Base-by-base conservation (phyloP, 1,140 invertebrate genomes). In the Apis dorsata region DNA sequence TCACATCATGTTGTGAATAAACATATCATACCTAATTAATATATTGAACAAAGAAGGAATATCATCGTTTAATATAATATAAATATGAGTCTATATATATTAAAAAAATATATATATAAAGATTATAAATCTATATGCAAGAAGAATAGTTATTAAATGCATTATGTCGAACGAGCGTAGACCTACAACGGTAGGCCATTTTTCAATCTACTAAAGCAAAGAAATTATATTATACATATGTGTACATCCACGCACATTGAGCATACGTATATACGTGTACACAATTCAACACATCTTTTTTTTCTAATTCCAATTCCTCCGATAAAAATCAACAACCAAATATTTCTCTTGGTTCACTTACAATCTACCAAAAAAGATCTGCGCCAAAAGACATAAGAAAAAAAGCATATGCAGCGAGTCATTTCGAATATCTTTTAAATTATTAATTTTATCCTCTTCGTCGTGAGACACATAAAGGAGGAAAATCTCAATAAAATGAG, bases 1-100 rank as follows among this genome's bases (percentile, higher is more conserved):
- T 94, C 93, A 94, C 93, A 93, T 94, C 92, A 93, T 93, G 93
- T 94, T 93, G 93, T 94, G 93, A 94, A 94, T 93, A 93, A 93
- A 94, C 93, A 94, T 94, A 94, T 94, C 93, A 93, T 93, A 93
- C 87, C 82, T 89, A 92, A 91, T 89, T 92, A 92, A 93, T 93
- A 93, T 93, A 94, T 93, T 91, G 79, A 92, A 91, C 85, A 88
- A 91, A 92, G 88, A 89, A 88, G 85, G 90, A 84, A 92, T 93
- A 93, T 93, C 91, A 90, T 87, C 90, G 84, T 92, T 92, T 91
- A 93, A 92, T 92, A 91, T 92, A 92, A 84, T 83, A 87, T 80
- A 81, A 87, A 87, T 84, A 86, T 86, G 85, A 81, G 34, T 69
- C 70, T 75, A 83, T 85, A 83, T 85, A 72, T 83, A 70, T 76